Evolutionary conservation across 2,113 vertebrate genomes (phyloP).

Genomic region (Oryzias celebensis): DNA sequence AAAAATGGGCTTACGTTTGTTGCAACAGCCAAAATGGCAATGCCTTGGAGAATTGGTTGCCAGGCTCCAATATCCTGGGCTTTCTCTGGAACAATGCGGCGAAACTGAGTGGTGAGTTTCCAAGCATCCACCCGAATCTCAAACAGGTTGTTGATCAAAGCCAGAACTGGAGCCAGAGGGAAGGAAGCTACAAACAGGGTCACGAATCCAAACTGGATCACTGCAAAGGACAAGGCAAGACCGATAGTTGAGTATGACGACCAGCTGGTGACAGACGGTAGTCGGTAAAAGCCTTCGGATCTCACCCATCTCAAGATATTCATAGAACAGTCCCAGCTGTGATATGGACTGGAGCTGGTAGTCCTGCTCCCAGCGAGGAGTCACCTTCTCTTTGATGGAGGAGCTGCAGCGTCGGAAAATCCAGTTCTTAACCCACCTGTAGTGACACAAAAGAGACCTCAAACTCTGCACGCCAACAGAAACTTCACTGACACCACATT

Average conservation of each 20-base stretch:
- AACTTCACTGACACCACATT: too few species aligned
- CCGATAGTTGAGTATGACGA: too few species aligned
- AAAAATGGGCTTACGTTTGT: conserved; percentile 83
- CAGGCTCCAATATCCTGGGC: conserved; percentile 91
- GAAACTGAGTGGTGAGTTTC: conserved; percentile 91
- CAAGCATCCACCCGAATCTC: conserved; percentile 92
- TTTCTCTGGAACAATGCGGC: conserved; percentile 88
- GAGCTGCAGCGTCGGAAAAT: conserved; percentile 76
- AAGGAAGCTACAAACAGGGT: conserved; percentile 95
- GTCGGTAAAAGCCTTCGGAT: background rate
- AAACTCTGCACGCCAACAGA: background rate
- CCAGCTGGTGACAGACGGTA: background rate
- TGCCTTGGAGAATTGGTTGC: conserved; percentile 92
- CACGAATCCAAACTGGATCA: conserved; percentile 96
- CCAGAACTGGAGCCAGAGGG: conserved; percentile 91
- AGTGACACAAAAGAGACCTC: background rate
- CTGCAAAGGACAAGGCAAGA: conserved; percentile 61
- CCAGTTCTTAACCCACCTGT: conserved; percentile 91
- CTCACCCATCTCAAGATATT: conserved; percentile 97
- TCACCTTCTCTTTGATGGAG: conserved; percentile 70
- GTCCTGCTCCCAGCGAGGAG: conserved; percentile 92
- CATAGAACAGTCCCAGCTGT: conserved; percentile 89
- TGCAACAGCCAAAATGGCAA: conserved; percentile 89
- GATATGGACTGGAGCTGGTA: conserved; percentile 84
- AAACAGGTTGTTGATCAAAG: conserved; percentile 90